Conservation (phyloP, 2,113 vertebrate species). For the Alethe castanea region DNA sequence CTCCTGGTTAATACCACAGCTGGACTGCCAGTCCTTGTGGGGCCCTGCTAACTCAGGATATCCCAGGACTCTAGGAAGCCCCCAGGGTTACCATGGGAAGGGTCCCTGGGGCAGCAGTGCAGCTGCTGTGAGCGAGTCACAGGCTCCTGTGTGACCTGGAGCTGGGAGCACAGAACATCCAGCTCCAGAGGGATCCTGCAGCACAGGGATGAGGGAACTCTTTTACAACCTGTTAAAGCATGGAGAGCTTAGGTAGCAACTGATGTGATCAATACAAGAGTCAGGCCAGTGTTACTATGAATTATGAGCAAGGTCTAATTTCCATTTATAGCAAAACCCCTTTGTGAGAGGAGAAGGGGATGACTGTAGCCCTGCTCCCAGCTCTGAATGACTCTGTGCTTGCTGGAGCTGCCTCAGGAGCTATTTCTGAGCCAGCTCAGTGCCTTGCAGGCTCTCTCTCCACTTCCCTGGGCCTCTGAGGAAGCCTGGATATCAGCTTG, state of each 20-base stretch:
- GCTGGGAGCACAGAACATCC: background rate
- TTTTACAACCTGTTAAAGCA: background rate
- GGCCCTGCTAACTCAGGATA: background rate
- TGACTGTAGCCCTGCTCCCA: background rate
- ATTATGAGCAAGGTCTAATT: background rate
- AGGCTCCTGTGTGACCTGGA: background rate
- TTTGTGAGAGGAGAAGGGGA: background rate
- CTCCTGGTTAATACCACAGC: too few relatives aligned
- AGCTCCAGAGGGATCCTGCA: background rate
- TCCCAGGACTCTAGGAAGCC: background rate
- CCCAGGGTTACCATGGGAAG: fast-evolving
- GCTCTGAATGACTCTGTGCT: background rate
- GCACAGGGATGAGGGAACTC: background rate
- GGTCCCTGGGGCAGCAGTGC: background rate
- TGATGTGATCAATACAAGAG: background rate
- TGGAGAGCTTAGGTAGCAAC: background rate
- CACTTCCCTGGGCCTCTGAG: background rate
- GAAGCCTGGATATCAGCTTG: background rate
- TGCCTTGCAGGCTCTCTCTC: background rate
- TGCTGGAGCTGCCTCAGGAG: background rate
- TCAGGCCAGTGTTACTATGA: background rate
- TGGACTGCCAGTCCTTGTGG: background rate
- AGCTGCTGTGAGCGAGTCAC: fast-evolving
- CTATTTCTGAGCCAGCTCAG: background rate
- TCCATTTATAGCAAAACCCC: background rate